phyloP scores from a whole-genome alignment of 2,888 invertebrate species.

The Leucophenga maculata region DNA sequence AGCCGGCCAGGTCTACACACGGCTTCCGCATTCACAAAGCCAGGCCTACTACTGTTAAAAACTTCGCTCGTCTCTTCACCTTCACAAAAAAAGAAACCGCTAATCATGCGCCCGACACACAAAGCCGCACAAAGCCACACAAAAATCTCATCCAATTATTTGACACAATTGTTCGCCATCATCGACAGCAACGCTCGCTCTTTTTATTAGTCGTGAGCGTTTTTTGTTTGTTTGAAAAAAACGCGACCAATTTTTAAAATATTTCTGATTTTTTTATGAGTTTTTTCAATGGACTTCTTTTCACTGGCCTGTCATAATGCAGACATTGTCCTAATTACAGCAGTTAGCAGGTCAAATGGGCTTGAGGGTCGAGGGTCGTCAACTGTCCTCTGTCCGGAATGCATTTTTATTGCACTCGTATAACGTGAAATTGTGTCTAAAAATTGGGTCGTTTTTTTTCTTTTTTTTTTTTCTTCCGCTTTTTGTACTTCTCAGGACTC shows the following conservation, averaged over 20 bases:
- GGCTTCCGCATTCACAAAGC: too few species aligned
- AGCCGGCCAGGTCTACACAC: too few species aligned
- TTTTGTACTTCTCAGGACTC: background rate
- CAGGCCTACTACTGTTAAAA: background rate
- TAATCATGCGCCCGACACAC: conserved; percentile 49
- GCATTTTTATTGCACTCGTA: conserved; percentile 53
- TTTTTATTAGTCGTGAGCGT: conserved; percentile 26
- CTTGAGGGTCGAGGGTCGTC: conserved; percentile 34
- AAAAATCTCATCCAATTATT: conserved; percentile 58
- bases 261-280: conserved; percentile 64
- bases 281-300: conserved; percentile 50
- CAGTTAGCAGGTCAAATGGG: conserved; percentile 39
- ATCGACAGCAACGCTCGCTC: conserved; percentile 42
- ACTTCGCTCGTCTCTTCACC: background rate
- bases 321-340: conserved; percentile 63
- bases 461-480: conserved; percentile 16
- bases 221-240: conserved; percentile 55
- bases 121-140: conserved; percentile 49
- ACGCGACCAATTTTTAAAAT: conserved; percentile 59
- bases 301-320: conserved; percentile 42
- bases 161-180: conserved; percentile 50
- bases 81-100: conserved; percentile 55
- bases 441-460: conserved; percentile 62
- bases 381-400: background rate
- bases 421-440: conserved; percentile 55